phyloP scores from a whole-genome alignment of 2,113 vertebrate species.

The Galbula dea region DNA sequence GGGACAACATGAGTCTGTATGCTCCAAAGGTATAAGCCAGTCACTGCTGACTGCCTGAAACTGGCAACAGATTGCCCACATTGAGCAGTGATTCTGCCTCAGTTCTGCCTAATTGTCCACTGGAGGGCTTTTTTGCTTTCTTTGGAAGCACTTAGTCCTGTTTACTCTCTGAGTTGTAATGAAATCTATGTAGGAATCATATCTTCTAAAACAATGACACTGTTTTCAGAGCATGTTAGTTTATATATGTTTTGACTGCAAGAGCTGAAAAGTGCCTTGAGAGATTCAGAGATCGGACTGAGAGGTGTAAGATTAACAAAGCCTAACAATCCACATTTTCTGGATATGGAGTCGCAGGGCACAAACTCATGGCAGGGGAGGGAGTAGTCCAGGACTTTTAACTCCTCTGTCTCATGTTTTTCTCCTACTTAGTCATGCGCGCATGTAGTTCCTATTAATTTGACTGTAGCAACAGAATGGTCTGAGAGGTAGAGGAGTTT shows the following conservation, averaged over 20 bases:
- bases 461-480: not conserved
- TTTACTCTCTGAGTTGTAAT: not conserved
- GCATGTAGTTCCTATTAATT: not conserved
- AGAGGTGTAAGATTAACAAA: not conserved
- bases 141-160: not conserved
- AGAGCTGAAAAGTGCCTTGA: not conserved
- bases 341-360: not conserved
- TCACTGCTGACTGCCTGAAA: not conserved
- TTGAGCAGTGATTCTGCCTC: too few relatives aligned
- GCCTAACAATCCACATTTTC: not conserved
- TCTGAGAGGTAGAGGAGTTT: not conserved
- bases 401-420: not conserved
- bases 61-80: not conserved
- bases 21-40: not conserved
- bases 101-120: not conserved
- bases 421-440: not conserved
- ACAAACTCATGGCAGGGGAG: not conserved
- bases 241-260: not conserved
- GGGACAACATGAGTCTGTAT: not conserved
- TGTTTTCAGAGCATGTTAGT: not conserved
- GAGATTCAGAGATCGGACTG: conserved; percentile 9
- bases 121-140: not conserved
- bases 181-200: not conserved
- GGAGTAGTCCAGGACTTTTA: not conserved
- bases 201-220: not conserved